These are phyloP conservation scores for Edolisoma coerulescens DNA, from an alignment of 2,113 vertebrate species.

Conservation along the genomic window DNA sequence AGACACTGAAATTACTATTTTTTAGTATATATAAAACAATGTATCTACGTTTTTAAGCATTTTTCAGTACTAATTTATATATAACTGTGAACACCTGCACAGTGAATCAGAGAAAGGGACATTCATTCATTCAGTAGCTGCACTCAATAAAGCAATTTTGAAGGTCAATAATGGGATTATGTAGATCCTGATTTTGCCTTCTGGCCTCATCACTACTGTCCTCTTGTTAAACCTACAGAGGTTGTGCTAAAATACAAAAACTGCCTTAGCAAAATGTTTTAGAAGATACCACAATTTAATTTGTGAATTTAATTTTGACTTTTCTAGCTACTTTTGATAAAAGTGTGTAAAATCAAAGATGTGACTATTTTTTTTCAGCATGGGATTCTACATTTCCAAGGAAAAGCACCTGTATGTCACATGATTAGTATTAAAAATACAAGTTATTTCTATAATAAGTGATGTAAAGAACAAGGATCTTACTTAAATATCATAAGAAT, in stretches of 20 bases:
- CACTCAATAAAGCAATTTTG: neutral
- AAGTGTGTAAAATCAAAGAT: neutral
- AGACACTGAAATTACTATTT: neutral
- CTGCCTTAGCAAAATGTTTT: neutral
- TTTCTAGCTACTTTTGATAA: neutral
- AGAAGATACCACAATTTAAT: neutral
- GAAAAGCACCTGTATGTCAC: neutral
- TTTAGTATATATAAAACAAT: neutral
- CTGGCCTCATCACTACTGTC: neutral
- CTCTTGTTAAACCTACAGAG: neutral
- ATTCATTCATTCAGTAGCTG: neutral
- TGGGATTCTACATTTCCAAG: neutral
- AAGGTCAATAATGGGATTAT: neutral
- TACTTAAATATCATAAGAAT: neutral
- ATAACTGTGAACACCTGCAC: neutral
- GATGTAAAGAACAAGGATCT: neutral
- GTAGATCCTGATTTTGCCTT: neutral
- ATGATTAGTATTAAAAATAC: neutral
- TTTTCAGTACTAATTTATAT: neutral
- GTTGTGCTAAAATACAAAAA: neutral
- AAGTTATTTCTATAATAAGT: neutral
- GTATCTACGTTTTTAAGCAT: neutral
- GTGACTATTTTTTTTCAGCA: neutral
- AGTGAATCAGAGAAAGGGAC: neutral
- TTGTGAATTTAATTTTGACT: neutral